phyloP scores from a whole-genome alignment of 2,888 invertebrate genomes.

The Ophion ventricosus region DNA sequence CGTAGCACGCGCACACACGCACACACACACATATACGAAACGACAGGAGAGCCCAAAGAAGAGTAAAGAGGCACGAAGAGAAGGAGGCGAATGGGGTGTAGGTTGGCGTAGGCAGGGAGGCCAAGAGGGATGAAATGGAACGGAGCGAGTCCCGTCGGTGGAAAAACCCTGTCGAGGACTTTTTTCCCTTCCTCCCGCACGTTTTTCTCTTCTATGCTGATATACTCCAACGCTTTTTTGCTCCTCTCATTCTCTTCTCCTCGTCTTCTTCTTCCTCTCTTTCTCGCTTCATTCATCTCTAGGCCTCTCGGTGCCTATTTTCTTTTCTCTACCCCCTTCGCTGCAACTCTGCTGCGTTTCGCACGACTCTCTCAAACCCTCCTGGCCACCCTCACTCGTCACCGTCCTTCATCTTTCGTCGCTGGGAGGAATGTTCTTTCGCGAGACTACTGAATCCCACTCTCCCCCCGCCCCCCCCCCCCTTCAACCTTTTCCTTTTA shows the following conservation, averaged over 20 bases:
- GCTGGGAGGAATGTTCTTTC: constrained; percentile 22
- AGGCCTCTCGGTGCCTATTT: constrained; percentile 21
- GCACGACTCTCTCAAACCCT: constrained; percentile 18
- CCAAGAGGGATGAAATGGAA: constrained; percentile 37
- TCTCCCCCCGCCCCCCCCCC: constrained; percentile 34
- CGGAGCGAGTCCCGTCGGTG: constrained; percentile 51
- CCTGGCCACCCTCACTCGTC: neutral
- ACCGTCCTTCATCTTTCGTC: constrained; percentile 36
- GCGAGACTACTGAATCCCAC: constrained; percentile 26
- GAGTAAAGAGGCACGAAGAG: constrained; percentile 33
- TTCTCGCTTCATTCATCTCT: constrained; percentile 27
- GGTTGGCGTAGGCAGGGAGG: neutral
- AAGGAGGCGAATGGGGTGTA: neutral
- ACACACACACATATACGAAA: constrained; percentile 20
- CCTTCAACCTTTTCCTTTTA: constrained; percentile 21
- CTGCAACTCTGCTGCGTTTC: constrained; percentile 29
- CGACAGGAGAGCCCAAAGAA: constrained; percentile 41
- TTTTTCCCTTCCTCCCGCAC: constrained; percentile 37
- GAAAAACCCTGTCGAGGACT: constrained; percentile 58
- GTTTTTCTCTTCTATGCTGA: constrained; percentile 58
- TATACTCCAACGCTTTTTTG: constrained; percentile 53
- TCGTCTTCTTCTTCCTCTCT: constrained; percentile 31
- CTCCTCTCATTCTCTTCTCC: constrained; percentile 20
- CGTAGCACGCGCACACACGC: constrained; percentile 22
- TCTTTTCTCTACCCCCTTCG: constrained; percentile 25